Evolutionary conservation across 2,888 invertebrate genomes (phyloP).

Genomic region (Xanthia icteritia): DNA sequence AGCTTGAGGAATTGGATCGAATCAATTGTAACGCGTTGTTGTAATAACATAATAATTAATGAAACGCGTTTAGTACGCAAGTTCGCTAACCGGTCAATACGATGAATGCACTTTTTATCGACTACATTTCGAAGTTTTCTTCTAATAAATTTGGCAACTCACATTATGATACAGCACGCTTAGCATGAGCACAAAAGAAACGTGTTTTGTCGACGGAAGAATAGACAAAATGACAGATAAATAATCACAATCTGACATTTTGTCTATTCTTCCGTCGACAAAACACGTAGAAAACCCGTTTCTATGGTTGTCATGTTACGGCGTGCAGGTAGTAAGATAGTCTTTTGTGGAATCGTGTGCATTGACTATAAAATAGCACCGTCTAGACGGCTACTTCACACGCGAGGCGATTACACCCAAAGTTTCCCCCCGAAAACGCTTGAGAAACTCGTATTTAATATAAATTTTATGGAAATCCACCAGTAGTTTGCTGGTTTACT

Average conservation of each 20-base stretch:
- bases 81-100: conserved; percentile 67
- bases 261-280: no score
- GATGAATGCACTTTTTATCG: conserved; percentile 66
- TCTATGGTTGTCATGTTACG: no score
- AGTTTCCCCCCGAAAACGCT: conserved; percentile 23
- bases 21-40: conserved; percentile 73
- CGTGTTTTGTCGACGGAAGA: no score
- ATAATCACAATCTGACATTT: no score
- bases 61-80: conserved; percentile 64
- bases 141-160: conserved; percentile 6
- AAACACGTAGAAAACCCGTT: no score
- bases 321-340: not conserved
- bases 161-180: not conserved
- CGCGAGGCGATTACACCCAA: conserved; percentile 50
- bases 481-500: not conserved
- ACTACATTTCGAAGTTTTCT: conserved; percentile 10
- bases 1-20: conserved; percentile 75
- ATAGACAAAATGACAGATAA: no score
- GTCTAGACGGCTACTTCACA: conserved; percentile 60
- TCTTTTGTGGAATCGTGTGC: conserved; percentile 50
- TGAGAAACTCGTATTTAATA: conserved; percentile 25
- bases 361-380: conserved; percentile 57
- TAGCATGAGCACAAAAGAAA: no score
- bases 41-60: conserved; percentile 69
- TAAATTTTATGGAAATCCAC: conserved; percentile 25